These are phyloP conservation scores for Hydrophis major DNA, from an alignment of 2,797 vertebrate genomes.

Conservation along the genomic window DNA sequence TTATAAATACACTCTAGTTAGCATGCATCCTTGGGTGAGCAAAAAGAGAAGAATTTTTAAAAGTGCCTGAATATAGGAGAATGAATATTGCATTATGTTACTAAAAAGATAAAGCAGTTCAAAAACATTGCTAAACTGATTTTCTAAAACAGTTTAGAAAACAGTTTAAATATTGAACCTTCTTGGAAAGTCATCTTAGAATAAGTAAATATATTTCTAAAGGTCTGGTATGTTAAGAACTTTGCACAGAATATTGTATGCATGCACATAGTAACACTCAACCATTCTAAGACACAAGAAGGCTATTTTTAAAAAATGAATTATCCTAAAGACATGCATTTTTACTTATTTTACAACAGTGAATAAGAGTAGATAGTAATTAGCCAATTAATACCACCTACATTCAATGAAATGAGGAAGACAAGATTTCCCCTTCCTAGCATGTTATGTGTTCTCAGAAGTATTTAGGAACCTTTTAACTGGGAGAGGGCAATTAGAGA, in stretches of 20 bases:
- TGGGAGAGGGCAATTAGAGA: neutral
- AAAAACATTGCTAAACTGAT: conserved; percentile 50
- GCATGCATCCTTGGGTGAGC: conserved; percentile 41
- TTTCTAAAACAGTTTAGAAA: conserved; percentile 43
- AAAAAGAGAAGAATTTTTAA: conserved; percentile 48
- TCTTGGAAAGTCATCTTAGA: neutral
- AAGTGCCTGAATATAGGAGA: neutral
- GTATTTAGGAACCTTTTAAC: neutral
- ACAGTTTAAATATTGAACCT: conserved; percentile 1
- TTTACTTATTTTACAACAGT: neutral
- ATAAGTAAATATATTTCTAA: neutral
- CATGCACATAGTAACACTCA: neutral
- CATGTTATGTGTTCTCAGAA: neutral
- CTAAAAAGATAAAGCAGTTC: conserved; percentile 57
- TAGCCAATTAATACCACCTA: neutral
- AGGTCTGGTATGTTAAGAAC: neutral
- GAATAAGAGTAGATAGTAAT: neutral
- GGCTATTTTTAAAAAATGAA: neutral
- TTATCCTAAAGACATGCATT: neutral
- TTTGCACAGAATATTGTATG: neutral
- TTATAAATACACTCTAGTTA: conserved; percentile 42
- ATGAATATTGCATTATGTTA: conserved; percentile 43
- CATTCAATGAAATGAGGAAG: neutral
- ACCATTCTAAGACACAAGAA: neutral
- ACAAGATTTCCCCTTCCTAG: neutral